These are phyloP conservation scores for Ibycter americanus DNA, from an alignment of 2,797 vertebrate species.

Conservation along the genomic window DNA sequence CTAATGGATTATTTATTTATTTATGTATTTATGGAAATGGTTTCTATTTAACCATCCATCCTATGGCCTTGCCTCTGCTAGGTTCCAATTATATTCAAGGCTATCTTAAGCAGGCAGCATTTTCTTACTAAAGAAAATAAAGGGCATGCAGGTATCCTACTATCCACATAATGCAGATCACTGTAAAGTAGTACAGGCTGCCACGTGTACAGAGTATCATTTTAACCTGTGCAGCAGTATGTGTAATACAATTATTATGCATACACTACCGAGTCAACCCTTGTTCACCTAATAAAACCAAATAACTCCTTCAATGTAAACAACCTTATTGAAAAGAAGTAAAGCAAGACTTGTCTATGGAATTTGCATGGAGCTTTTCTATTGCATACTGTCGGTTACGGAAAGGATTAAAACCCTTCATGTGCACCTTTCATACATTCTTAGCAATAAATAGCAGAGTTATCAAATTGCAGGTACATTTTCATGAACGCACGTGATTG, in stretches of 20 bases:
- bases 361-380: background rate
- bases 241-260: background rate
- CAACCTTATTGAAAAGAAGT: background rate
- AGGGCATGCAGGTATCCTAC: background rate
- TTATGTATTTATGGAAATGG: background rate
- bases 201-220: fast-evolving
- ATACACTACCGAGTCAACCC: background rate
- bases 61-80: background rate
- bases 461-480: background rate
- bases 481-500: background rate
- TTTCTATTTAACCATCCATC: background rate
- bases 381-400: background rate
- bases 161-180: background rate
- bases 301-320: background rate
- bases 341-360: background rate
- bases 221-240: background rate
- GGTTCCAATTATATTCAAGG: background rate
- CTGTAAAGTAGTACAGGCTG: background rate
- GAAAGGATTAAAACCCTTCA: background rate
- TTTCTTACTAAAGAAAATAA: background rate
- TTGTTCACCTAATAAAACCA: background rate
- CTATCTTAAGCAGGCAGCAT: background rate
- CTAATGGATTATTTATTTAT: background rate
- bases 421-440: background rate
- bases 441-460: background rate